phyloP scores from a whole-genome alignment of 2,888 invertebrate species.

The Megastigmus dorsalis region DNA sequence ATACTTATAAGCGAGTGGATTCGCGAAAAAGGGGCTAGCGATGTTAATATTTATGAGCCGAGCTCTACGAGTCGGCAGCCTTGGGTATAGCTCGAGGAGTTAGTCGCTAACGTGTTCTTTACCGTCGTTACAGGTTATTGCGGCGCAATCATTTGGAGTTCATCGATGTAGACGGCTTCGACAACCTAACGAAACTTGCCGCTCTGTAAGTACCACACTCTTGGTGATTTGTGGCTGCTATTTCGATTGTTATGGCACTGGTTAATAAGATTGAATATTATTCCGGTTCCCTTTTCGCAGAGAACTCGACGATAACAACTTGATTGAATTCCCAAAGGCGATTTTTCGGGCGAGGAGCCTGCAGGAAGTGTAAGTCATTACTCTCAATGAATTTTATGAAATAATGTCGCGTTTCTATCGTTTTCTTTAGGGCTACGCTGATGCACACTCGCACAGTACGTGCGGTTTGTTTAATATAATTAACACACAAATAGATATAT shows the following conservation, averaged over 20 bases:
- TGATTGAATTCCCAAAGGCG: constrained; percentile 85
- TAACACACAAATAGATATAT: too few species aligned
- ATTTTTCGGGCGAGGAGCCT: constrained; percentile 84
- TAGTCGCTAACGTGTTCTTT: too few species aligned
- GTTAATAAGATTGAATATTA: too few species aligned
- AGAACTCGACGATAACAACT: constrained; percentile 85
- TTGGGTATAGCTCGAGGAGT: too few species aligned
- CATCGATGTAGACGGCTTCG: constrained; percentile 87
- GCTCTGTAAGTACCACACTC: constrained; percentile 92
- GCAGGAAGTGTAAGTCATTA: constrained; percentile 86
- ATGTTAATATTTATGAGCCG: constrained; percentile 21
- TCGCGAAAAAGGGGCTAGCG: neutral
- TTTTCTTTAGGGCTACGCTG: too few species aligned
- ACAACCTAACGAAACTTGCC: constrained; percentile 84
- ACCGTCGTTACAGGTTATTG: constrained; percentile 85
- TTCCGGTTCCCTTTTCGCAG: too few species aligned
- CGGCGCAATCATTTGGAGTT: constrained; percentile 88
- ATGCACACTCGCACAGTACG: too few species aligned
- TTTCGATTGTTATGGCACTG: too few species aligned
- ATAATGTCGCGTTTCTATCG: too few species aligned
- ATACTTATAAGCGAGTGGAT: constrained; percentile 5
- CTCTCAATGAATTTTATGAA: too few species aligned
- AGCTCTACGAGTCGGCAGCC: neutral
- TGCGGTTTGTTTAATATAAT: too few species aligned
- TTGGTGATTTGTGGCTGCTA: too few species aligned